phyloP scores from a whole-genome alignment of 64 coral and sea anemone species.

The Platygyra sinensis region DNA sequence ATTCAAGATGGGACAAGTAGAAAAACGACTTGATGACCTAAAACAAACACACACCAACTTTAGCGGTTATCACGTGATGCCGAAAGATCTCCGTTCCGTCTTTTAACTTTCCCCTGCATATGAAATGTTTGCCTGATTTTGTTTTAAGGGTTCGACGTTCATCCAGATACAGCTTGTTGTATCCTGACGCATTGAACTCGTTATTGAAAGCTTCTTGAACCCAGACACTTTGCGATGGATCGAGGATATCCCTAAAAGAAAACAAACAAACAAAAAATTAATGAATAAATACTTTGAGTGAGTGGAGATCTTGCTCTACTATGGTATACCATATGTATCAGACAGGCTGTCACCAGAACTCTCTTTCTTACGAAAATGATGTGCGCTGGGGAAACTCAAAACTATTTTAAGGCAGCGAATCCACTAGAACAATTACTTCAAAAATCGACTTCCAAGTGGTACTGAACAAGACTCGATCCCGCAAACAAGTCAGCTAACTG shows the following conservation, averaged over 20 bases:
- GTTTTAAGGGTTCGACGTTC: constrained; percentile 51
- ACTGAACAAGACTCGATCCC: no score
- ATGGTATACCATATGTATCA: no score
- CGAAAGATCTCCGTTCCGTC: constrained; percentile 76
- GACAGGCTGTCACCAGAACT: no score
- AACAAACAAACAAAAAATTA: not conserved
- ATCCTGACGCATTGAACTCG: constrained; percentile 57
- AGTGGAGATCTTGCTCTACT: not conserved
- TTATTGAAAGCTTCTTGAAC: constrained; percentile 69
- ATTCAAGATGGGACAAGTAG: not conserved
- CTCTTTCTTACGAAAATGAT: no score
- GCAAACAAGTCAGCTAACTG: no score
- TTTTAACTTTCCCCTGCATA: constrained; percentile 53
- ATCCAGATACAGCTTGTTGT: not conserved
- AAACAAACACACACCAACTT: constrained; percentile 45
- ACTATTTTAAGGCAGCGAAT: no score
- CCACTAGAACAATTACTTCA: no score
- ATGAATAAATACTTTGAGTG: not conserved
- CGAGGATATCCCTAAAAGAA: constrained; percentile 11
- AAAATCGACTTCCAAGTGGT: no score
- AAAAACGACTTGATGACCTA: not conserved
- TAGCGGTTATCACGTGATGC: constrained; percentile 69
- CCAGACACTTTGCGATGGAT: constrained; percentile 50
- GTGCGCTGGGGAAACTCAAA: no score
- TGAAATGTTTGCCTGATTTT: constrained; percentile 63